Percentiles rank a stretch among this genome's conserved stretches.
Evolutionary conservation across 2,888 invertebrate genomes (phyloP).

Genomic region (Tenthredo notha): DNA sequence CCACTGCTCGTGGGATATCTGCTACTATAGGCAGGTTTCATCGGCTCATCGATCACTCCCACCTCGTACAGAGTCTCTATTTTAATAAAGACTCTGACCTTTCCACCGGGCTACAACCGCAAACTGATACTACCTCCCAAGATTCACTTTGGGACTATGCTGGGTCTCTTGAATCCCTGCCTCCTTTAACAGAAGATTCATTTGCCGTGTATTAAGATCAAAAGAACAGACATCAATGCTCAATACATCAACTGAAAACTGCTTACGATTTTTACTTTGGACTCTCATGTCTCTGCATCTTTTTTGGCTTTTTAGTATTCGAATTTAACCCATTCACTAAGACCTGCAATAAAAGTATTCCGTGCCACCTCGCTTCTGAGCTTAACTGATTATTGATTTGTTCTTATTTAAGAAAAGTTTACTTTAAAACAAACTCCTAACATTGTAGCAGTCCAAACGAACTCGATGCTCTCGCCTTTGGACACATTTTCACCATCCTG

Average conservation of each 20-base stretch:
- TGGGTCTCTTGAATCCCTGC: conserved; percentile 62
- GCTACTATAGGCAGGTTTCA: conserved; percentile 78
- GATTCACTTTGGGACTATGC: conserved; percentile 66
- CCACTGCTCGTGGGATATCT: conserved; percentile 70
- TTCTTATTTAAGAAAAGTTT: neutral
- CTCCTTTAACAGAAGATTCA: conserved; percentile 63
- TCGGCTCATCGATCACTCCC: conserved; percentile 74
- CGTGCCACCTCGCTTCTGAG: neutral
- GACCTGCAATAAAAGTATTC: neutral
- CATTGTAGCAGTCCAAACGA: conserved; percentile 89
- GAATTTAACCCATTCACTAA: neutral
- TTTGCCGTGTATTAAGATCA: conserved; percentile 40
- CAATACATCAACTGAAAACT: neutral
- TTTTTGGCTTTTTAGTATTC: neutral
- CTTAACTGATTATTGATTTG: neutral
- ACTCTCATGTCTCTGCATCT: neutral
- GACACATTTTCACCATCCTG: conserved; percentile 96
- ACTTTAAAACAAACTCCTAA: neutral
- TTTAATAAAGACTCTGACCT: conserved; percentile 57
- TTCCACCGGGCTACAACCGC: neutral
- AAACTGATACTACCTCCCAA: conserved; percentile 60
- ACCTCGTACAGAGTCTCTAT: conserved; percentile 63
- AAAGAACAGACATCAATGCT: neutral
- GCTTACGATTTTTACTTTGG: neutral
- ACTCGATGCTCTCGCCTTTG: conserved; percentile 97